Percentiles rank a stretch among this genome's conserved stretches.
phyloP scores from a whole-genome alignment of 2,113 vertebrate species.

The Cyprinus carpio region DNA sequence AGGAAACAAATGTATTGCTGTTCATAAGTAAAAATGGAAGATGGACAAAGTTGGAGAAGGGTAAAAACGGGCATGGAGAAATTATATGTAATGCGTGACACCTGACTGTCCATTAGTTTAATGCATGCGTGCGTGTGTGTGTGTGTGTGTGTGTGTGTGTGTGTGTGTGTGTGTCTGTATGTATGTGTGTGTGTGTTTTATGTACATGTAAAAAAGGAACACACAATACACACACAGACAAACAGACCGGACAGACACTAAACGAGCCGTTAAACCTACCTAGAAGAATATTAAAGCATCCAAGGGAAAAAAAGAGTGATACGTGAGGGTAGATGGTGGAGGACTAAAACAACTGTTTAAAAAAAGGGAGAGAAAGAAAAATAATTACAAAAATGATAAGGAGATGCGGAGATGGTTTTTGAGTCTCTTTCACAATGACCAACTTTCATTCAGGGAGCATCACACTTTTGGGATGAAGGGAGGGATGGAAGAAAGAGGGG shows the following conservation, averaged over 20 bases:
- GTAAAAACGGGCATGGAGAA: conserved; percentile 34
- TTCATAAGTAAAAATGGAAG: not conserved
- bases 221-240: conserved; percentile 56
- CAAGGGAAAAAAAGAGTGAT: conserved; percentile 75
- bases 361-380: conserved; percentile 62
- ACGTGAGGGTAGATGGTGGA: conserved; percentile 62
- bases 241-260: conserved; percentile 56
- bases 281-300: conserved; percentile 73
- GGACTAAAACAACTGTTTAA: conserved; percentile 69
- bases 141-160: conserved; percentile 43
- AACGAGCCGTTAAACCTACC: conserved; percentile 57
- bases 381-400: conserved; percentile 61
- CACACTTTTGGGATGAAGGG: conserved; percentile 57
- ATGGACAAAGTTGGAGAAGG: conserved; percentile 6
- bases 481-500: conserved; percentile 32
- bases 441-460: conserved; percentile 68
- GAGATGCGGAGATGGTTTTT: conserved; percentile 59
- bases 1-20: conserved; percentile 1
- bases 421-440: conserved; percentile 69
- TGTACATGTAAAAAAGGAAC: conserved; percentile 49
- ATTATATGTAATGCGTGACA: not conserved
- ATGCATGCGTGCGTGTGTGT: conserved; percentile 33
- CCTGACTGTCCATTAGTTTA: conserved; percentile 35
- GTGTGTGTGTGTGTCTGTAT: conserved; percentile 48
- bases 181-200: conserved; percentile 36